These are phyloP conservation scores for Telenomus remus DNA, from an alignment of 1,140 invertebrate genomes.

Conservation along the genomic window DNA sequence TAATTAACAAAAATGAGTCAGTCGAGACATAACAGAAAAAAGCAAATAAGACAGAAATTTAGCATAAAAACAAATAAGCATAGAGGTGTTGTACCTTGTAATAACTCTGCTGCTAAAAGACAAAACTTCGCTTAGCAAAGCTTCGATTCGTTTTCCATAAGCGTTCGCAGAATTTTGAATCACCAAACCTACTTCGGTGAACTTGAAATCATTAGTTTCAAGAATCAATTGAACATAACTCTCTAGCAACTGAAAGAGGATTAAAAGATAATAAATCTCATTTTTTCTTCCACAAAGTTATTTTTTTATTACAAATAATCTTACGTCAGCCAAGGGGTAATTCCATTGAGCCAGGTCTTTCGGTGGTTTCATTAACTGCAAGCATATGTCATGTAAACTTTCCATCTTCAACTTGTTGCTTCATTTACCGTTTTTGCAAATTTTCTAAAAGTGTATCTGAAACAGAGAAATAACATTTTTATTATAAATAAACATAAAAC, in stretches of 20 bases:
- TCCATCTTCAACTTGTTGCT: conserved; percentile 57
- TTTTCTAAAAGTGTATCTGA: conserved; percentile 2
- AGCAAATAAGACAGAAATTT: too few relatives aligned
- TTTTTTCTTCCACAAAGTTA: neutral
- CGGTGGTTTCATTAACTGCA: conserved; percentile 64
- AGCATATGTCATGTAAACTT: conserved; percentile 61
- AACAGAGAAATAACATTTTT: neutral
- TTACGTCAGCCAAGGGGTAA: conserved; percentile 68
- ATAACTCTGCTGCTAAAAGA: conserved; percentile 43
- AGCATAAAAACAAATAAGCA: too few relatives aligned
- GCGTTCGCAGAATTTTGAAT: conserved; percentile 69
- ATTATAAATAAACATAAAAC: too few relatives aligned
- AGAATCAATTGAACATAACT: conserved; percentile 63
- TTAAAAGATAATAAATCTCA: conserved; percentile 3
- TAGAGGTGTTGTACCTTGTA: conserved; percentile 65
- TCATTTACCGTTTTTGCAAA: conserved; percentile 29
- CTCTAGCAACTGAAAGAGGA: conserved; percentile 63
- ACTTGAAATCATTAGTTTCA: conserved; percentile 60
- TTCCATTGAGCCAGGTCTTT: conserved; percentile 68
- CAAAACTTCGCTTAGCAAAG: conserved; percentile 59
- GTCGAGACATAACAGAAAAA: neutral
- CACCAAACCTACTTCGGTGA: conserved; percentile 67
- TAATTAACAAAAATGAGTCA: conserved; percentile 1
- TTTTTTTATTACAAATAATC: conserved; percentile 8
- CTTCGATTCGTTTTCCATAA: conserved; percentile 66